Percentiles rank a stretch among this genome's conserved stretches.
Conservation (phyloP, 2,888 invertebrate genomes). For the Sipha maydis region DNA sequence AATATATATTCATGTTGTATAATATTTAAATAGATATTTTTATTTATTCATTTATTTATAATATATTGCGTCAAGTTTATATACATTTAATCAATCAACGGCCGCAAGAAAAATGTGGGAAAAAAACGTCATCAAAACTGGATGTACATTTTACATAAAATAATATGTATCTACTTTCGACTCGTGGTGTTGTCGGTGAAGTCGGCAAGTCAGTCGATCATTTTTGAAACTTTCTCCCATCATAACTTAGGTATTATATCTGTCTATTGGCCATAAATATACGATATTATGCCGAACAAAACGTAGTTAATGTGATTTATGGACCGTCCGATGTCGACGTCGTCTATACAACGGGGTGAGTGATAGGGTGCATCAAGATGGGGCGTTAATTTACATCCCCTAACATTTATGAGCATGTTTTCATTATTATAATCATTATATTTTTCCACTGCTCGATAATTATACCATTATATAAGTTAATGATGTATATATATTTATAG, state of each 20-base stretch:
- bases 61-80: too few species aligned
- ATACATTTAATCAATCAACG: too few species aligned
- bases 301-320: slow-evolving; percentile 40
- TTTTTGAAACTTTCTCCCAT: neutral
- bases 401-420: slow-evolving; percentile 17
- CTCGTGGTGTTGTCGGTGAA: neutral
- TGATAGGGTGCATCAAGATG: neutral
- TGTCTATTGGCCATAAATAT: neutral
- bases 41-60: too few species aligned
- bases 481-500: neutral
- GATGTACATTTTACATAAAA: too few species aligned
- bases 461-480: neutral
- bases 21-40: too few species aligned
- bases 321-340: slow-evolving; percentile 9
- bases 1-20: neutral
- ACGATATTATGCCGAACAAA: slow-evolving; percentile 32
- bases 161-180: neutral
- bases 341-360: neutral
- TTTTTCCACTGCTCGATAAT: neutral
- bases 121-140: too few species aligned
- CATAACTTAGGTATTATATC: neutral
- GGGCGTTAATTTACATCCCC: slow-evolving; percentile 34
- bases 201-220: slow-evolving; percentile 2
- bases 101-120: too few species aligned
- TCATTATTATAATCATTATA: neutral